phyloP scores from a whole-genome alignment of 2,113 vertebrate species.

The Apistogramma diplotaenia region DNA sequence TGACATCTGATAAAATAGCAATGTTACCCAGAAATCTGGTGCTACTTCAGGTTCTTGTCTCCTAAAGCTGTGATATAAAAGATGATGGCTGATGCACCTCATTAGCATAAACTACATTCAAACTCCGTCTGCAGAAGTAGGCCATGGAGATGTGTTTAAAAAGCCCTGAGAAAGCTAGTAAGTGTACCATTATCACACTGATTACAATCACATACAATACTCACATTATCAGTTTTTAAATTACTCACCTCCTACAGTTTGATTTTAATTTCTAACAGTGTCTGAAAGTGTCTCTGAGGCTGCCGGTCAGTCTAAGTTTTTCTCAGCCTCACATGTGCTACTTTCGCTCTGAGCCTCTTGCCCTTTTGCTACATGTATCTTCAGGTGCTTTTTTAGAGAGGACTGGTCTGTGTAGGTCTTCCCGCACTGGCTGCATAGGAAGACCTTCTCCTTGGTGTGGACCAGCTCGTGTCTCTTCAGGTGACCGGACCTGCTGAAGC shows the following conservation, averaged over 20 bases:
- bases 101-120: neutral
- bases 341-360: conserved; percentile 17
- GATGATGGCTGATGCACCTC: neutral
- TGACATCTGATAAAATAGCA: neutral
- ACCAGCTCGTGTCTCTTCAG: conserved; percentile 76
- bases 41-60: neutral
- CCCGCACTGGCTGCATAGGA: conserved; percentile 55
- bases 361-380: conserved; percentile 45
- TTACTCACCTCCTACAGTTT: neutral
- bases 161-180: neutral
- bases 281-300: neutral
- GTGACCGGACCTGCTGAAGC: conserved; percentile 73
- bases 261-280: neutral
- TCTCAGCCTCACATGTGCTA: neutral
- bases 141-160: neutral
- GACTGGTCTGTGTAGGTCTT: conserved; percentile 68
- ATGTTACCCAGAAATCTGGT: neutral
- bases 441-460: conserved; percentile 72
- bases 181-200: neutral
- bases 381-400: conserved; percentile 65
- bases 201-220: neutral
- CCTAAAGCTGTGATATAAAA: neutral
- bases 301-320: neutral
- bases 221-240: neutral
- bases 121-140: neutral